phyloP scores from a whole-genome alignment of 2,888 invertebrate species.

The Ethmia dodecea region DNA sequence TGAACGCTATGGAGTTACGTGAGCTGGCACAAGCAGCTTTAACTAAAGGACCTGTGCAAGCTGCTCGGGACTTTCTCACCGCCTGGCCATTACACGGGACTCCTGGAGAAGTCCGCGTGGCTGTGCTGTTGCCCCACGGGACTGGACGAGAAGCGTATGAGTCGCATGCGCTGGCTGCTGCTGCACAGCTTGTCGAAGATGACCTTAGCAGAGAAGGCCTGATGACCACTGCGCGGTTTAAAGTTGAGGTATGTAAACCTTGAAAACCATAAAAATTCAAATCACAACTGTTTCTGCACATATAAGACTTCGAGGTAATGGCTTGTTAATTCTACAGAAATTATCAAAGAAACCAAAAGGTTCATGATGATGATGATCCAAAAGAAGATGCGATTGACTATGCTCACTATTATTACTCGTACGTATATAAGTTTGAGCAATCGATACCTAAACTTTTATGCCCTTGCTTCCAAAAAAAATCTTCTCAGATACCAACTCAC shows the following conservation, averaged over 20 bases:
- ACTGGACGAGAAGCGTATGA: slow-evolving; percentile 30
- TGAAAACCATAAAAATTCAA: too few relatives aligned
- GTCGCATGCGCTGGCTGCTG: slow-evolving; percentile 36
- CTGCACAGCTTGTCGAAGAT: slow-evolving; percentile 48
- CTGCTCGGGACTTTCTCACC: neutral
- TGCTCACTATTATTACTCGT: too few relatives aligned
- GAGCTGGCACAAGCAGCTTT: slow-evolving; percentile 26
- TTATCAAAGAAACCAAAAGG: too few relatives aligned
- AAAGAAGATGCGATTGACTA: too few relatives aligned
- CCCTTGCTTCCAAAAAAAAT: too few relatives aligned
- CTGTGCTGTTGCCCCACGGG: slow-evolving; percentile 31
- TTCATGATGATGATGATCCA: too few relatives aligned
- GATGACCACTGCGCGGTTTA: slow-evolving; percentile 25
- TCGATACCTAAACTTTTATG: too few relatives aligned
- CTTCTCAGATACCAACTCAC: too few relatives aligned
- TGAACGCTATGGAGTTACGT: slow-evolving; percentile 30
- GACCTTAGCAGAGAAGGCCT: slow-evolving; percentile 17
- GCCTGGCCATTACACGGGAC: slow-evolving; percentile 12
- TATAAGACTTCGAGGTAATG: too few relatives aligned
- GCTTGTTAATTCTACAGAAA: too few relatives aligned
- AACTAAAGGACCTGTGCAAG: slow-evolving; percentile 2
- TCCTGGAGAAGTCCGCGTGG: slow-evolving; percentile 38
- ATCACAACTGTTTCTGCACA: too few relatives aligned
- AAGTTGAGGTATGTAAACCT: slow-evolving; percentile 36
- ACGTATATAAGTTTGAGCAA: too few relatives aligned